A percentile compares a stretch with the other conserved stretches of the same genome.
These are phyloP conservation scores for Formica exsecta DNA, from an alignment of 1,140 invertebrate genomes.

Conservation along the genomic window DNA sequence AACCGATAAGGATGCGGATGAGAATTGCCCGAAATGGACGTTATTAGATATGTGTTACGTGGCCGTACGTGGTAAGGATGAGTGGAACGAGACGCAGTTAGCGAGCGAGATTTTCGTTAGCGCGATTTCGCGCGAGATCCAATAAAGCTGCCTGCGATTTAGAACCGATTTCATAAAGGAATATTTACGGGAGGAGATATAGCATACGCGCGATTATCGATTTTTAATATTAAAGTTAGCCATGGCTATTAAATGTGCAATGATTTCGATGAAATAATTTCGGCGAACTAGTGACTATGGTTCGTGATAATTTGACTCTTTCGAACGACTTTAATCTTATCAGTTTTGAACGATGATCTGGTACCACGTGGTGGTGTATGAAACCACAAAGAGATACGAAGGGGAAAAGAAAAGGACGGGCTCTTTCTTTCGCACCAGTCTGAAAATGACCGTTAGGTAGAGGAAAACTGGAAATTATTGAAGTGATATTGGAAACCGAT, in stretches of 20 bases:
- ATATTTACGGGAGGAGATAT: constrained; percentile 40
- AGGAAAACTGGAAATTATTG: constrained; percentile 69
- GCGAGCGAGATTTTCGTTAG: constrained; percentile 61
- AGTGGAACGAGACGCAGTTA: constrained; percentile 33
- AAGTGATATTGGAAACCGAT: constrained; percentile 76
- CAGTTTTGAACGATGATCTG: constrained; percentile 68
- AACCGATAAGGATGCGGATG: constrained; percentile 74
- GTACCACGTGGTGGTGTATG: constrained; percentile 31
- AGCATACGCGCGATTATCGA: constrained; percentile 36
- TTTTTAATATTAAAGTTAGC: constrained; percentile 32
- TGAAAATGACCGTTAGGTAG: constrained; percentile 65
- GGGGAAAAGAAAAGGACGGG: not conserved
- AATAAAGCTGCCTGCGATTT: constrained; percentile 66
- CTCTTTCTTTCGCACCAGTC: constrained; percentile 53
- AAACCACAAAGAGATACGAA: constrained; percentile 28
- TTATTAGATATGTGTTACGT: constrained; percentile 72
- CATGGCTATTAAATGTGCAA: not conserved
- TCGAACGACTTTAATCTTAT: constrained; percentile 72
- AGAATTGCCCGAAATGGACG: constrained; percentile 67
- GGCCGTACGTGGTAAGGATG: constrained; percentile 45
- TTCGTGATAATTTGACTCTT: constrained; percentile 71
- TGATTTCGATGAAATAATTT: constrained; percentile 36
- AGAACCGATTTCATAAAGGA: constrained; percentile 3
- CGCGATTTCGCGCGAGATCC: constrained; percentile 50
- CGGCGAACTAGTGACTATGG: constrained; percentile 49